Evolutionary conservation across 2,888 invertebrate genomes (phyloP).

Genomic region (Nomada flava): DNA sequence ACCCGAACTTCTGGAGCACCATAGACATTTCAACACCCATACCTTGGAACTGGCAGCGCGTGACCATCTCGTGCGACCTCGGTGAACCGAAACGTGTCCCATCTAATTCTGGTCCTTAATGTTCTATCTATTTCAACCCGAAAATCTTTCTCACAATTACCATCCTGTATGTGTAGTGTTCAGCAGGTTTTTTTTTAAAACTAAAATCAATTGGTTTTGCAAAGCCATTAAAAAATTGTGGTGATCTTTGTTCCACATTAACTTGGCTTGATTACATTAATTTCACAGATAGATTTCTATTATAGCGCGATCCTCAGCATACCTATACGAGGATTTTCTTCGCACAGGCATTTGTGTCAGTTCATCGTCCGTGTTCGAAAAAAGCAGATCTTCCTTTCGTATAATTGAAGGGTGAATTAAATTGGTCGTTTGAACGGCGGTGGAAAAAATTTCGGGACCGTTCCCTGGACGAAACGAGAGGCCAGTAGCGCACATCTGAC

Average conservation of each 20-base stretch:
- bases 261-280: not conserved
- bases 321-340: not conserved
- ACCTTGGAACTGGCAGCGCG: constrained; percentile 70
- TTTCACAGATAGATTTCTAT: not conserved
- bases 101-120: constrained; percentile 60
- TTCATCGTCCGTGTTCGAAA: not conserved
- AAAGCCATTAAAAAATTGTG: not conserved
- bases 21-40: constrained; percentile 71
- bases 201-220: not conserved
- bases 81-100: constrained; percentile 70
- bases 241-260: not conserved
- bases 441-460: constrained; percentile 20
- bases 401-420: not conserved
- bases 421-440: constrained; percentile 16
- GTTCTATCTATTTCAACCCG: not conserved
- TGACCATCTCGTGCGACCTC: constrained; percentile 72
- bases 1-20: constrained; percentile 55
- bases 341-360: no score
- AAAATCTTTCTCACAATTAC: not conserved
- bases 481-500: constrained; percentile 62
- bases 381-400: not conserved
- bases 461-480: constrained; percentile 40
- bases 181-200: not conserved
- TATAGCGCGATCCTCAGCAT: not conserved
- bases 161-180: no score